Conservation (phyloP, 2,113 vertebrate genomes). For the Eretmochelys imbricata region DNA sequence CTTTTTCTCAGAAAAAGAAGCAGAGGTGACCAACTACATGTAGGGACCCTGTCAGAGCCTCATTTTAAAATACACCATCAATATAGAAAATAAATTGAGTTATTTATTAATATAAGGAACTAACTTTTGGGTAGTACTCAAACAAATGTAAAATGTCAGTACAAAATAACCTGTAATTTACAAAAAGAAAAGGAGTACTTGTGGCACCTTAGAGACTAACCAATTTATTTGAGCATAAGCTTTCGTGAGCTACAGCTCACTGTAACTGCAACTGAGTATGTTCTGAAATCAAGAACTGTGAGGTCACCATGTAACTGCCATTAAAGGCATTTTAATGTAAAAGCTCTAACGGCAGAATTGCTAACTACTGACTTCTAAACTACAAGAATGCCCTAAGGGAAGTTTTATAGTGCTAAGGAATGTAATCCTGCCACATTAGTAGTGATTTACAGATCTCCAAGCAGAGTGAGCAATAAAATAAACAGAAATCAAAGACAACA, state of each 20-base stretch:
- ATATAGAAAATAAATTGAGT: not conserved
- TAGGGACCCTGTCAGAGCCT: not conserved
- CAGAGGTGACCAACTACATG: not conserved
- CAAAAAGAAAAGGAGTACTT: not conserved
- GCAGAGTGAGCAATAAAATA: not conserved
- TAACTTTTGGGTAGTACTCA: slow-evolving; percentile 10
- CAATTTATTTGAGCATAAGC: no score
- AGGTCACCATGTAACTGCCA: slow-evolving; percentile 54
- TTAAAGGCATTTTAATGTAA: slow-evolving; percentile 57
- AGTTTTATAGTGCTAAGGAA: slow-evolving; percentile 39
- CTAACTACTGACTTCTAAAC: slow-evolving; percentile 45
- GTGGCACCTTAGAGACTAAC: no score
- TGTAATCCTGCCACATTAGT: slow-evolving; percentile 27
- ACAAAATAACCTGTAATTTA: slow-evolving; percentile 45
- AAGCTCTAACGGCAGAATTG: slow-evolving; percentile 60
- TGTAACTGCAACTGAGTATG: slow-evolving; percentile 26
- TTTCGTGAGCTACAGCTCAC: not conserved
- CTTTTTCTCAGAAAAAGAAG: not conserved
- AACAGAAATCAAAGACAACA: slow-evolving; percentile 17
- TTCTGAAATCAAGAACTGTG: slow-evolving; percentile 36
- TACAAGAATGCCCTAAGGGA: slow-evolving; percentile 41
- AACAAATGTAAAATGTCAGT: slow-evolving; percentile 2
- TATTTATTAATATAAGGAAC: not conserved
- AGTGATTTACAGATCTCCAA: not conserved
- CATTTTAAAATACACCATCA: not conserved